A percentile compares a stretch with the other conserved stretches of the same genome.
Evolutionary conservation across 1,140 invertebrate species (phyloP).

Genomic region (Adelges cooleyi): DNA sequence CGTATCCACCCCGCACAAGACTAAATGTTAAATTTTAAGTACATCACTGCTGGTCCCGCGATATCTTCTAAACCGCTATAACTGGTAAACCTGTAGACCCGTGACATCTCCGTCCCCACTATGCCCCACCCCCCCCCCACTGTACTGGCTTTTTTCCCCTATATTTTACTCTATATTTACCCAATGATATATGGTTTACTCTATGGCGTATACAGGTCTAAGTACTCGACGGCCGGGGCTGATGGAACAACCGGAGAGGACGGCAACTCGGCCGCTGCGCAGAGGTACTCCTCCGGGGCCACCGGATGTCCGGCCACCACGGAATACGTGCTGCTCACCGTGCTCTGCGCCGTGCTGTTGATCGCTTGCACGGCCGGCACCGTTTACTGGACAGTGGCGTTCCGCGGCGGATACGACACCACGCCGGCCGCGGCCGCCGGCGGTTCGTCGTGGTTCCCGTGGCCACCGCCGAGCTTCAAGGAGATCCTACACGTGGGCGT

Average conservation of each 20-base stretch:
- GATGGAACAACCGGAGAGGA: not conserved
- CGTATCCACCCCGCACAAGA: no score
- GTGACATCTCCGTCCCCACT: no score
- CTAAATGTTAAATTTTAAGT: no score
- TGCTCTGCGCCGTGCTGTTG: slow-evolving; percentile 57
- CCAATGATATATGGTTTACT: no score
- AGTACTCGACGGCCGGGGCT: not conserved
- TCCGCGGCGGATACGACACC: slow-evolving; percentile 55
- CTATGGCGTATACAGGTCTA: no score
- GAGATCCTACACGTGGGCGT: not conserved
- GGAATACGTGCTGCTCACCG: slow-evolving; percentile 60
- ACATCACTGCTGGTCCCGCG: no score
- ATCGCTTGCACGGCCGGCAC: slow-evolving; percentile 58
- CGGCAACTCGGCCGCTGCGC: not conserved
- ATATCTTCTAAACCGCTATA: no score
- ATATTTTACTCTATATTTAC: no score
- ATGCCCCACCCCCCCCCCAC: no score
- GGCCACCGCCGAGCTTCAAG: not conserved
- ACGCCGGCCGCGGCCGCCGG: no score
- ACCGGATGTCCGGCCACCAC: slow-evolving; percentile 38
- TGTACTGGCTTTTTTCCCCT: no score
- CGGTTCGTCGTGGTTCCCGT: slow-evolving; percentile 51
- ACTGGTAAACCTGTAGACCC: no score
- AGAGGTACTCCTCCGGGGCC: not conserved
- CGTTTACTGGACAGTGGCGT: slow-evolving; percentile 69